Percentiles rank a stretch among this genome's conserved stretches.
Evolutionary conservation across 2,888 invertebrate genomes (phyloP).

Genomic region (Eulithis testata): DNA sequence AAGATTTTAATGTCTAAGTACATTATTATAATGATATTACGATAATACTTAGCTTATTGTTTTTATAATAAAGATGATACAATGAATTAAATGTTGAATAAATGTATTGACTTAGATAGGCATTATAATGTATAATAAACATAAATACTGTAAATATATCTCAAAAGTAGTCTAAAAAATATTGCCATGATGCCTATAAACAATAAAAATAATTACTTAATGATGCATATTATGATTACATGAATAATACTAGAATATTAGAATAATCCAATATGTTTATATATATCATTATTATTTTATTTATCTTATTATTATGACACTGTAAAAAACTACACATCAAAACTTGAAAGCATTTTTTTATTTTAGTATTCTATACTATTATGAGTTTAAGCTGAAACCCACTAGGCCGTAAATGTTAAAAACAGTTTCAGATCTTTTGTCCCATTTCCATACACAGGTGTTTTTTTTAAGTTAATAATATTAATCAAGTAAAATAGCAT

Average conservation of each 20-base stretch:
- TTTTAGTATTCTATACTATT: slow-evolving; percentile 5
- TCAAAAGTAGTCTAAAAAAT: background rate
- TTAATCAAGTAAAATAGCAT: too few relatives aligned
- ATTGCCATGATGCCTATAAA: background rate
- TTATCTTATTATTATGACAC: background rate
- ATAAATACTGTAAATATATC: background rate
- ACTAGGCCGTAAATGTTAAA: background rate
- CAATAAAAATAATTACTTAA: too few relatives aligned
- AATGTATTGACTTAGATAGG: background rate
- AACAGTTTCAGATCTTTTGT: background rate
- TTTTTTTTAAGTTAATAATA: too few relatives aligned
- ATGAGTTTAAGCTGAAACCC: slow-evolving; percentile 8
- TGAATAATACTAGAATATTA: too few relatives aligned
- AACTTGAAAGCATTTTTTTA: slow-evolving; percentile 23
- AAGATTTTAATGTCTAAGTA: slow-evolving; percentile 4
- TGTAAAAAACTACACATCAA: slow-evolving; percentile 11
- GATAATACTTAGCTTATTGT: slow-evolving; percentile 46
- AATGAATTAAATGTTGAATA: background rate
- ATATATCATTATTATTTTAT: too few relatives aligned
- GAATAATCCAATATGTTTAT: too few relatives aligned
- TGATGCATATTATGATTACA: too few relatives aligned
- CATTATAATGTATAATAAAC: background rate
- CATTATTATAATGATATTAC: slow-evolving; percentile 44
- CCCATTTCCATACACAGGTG: too few relatives aligned
- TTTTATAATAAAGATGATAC: background rate